phyloP scores from a whole-genome alignment of 2,888 invertebrate genomes.

The Drosophila fulvimacula region DNA sequence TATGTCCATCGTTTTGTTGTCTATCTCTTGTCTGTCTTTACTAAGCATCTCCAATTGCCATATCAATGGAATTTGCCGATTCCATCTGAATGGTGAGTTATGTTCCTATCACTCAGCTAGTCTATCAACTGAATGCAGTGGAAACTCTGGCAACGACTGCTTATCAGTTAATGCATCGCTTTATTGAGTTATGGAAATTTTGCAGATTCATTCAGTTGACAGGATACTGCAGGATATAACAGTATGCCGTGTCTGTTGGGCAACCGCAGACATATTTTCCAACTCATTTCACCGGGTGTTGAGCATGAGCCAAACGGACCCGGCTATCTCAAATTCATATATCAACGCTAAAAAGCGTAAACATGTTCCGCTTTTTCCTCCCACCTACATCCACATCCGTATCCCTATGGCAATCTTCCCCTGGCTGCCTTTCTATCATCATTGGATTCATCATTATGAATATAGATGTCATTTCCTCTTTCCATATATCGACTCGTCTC shows the following conservation, averaged over 20 bases:
- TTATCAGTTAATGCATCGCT: slow-evolving; percentile 60
- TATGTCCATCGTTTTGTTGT: slow-evolving; percentile 41
- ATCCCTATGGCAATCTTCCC: neutral
- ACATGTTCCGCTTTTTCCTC: slow-evolving; percentile 45
- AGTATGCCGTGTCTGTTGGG: slow-evolving; percentile 16
- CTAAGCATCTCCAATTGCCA: slow-evolving; percentile 36
- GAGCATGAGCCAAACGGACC: slow-evolving; percentile 22
- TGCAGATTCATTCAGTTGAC: slow-evolving; percentile 26
- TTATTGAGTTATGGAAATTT: slow-evolving; percentile 66
- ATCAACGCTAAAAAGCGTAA: slow-evolving; percentile 72
- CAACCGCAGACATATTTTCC: slow-evolving; percentile 81
- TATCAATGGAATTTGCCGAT: slow-evolving; percentile 33
- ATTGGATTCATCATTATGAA: slow-evolving; percentile 31
- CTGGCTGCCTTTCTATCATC: slow-evolving; percentile 39
- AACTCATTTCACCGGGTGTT: slow-evolving; percentile 75
- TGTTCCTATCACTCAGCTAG: slow-evolving; percentile 47
- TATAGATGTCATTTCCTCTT: slow-evolving; percentile 51
- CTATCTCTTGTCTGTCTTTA: neutral
- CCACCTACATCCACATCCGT: neutral
- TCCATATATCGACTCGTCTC: slow-evolving; percentile 15
- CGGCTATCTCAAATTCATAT: slow-evolving; percentile 71
- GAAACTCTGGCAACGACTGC: slow-evolving; percentile 11
- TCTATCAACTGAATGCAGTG: slow-evolving; percentile 17
- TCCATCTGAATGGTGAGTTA: slow-evolving; percentile 24
- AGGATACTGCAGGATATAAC: slow-evolving; percentile 19